Evolutionary conservation across 2,888 invertebrate genomes (phyloP), one percentile per base, ranked within the genome.

Genomic region (Seira ritae): DNA sequence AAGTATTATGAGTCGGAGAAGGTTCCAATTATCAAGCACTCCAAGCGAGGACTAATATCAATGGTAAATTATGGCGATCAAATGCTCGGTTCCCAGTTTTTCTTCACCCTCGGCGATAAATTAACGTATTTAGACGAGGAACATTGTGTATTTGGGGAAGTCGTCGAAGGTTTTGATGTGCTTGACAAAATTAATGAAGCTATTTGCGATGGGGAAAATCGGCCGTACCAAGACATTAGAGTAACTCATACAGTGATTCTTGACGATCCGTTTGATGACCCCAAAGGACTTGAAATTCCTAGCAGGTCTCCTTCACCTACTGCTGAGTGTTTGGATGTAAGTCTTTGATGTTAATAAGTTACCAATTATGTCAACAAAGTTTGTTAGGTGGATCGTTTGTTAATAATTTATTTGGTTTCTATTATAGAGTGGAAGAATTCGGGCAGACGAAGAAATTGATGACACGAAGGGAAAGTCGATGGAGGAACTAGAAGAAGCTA

Each of bases 191-290:
- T 99, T 0, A 99, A 99, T 91, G 98, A 98, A 90, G 94, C 96
- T 0, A 96, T 98, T 89, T 98, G 97, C 90, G 98, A 99, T 91
- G 94, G 94, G 31, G 94, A 94, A 60, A 94, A 97, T 90, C 93
- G 97, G 24, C 99, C 99, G 0, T 99, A 96, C 90, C 95, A 97
- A 90, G 98, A 98, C 91, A 96, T 98, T 82, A 94, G 99, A 88
- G 97, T 99, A 81, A 97, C 98, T 0, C 99, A 99, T 90, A 99
- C 98, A 0, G 95, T 99, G 0, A 92, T 99, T 60, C 92, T 99
- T 19, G 97, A 98, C 90, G 99, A 99, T 92, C 99, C 99, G 0
- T 99, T 95, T 90, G 95, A 96, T 88, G 98, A 99, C 91, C 96
- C 97, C 0, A 91, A 93, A 66, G 94, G 94, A 0, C 92, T 99